phyloP scores from a whole-genome alignment of 2,113 vertebrate genomes.

The Cynoglossus semilaevis region DNA sequence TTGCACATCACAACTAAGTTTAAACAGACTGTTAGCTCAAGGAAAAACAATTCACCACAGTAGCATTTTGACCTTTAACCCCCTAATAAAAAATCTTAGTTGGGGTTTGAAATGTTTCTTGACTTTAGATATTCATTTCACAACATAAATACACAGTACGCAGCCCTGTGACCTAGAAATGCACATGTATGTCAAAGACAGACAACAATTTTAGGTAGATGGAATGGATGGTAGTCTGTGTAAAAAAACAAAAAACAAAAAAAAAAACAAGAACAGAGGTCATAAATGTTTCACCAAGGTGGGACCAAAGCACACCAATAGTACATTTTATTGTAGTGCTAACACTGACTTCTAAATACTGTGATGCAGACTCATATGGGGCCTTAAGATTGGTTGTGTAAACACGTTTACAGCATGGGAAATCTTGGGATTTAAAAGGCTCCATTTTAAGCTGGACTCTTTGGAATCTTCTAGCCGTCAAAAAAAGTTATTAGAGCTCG shows the following conservation, averaged over 20 bases:
- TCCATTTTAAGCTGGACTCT: too few species aligned
- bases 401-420: too few species aligned
- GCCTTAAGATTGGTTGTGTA: too few species aligned
- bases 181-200: conserved; percentile 19
- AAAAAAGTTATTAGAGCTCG: too few species aligned
- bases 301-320: too few species aligned
- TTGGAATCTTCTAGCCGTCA: too few species aligned
- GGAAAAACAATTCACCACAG: conserved; percentile 53
- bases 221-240: conserved; percentile 69
- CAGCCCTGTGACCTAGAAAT: conserved; percentile 33
- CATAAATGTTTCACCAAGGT: too few species aligned
- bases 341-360: too few species aligned
- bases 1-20: conserved; percentile 38
- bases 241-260: conserved; percentile 38
- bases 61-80: conserved; percentile 49
- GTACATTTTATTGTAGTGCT: too few species aligned
- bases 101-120: conserved; percentile 50
- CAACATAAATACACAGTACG: conserved; percentile 77
- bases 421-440: too few species aligned
- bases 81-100: conserved; percentile 50
- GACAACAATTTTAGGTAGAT: conserved; percentile 62
- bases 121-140: conserved; percentile 64
- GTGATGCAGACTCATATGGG: too few species aligned
- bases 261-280: neutral
- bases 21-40: conserved; percentile 44